A percentile compares a stretch with the other conserved stretches of the same genome.
Conservation (phyloP, 2,888 invertebrate genomes). For the Timema cristinae region DNA sequence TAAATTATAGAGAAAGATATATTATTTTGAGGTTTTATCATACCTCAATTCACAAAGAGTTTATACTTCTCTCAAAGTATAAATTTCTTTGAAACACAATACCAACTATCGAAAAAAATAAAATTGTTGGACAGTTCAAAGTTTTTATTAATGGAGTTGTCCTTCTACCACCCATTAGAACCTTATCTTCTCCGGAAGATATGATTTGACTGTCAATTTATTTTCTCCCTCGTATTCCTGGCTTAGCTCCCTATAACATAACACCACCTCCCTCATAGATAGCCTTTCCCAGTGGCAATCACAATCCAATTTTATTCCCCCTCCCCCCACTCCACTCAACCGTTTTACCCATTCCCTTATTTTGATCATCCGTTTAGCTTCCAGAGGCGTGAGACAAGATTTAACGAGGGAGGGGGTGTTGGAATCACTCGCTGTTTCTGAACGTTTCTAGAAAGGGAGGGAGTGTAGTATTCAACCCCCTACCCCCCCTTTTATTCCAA, state of each 20-base stretch:
- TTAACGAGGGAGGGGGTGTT: slow-evolving; percentile 17
- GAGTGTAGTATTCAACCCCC: not conserved
- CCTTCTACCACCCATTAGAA: not conserved
- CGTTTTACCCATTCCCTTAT: not conserved
- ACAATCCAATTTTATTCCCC: slow-evolving; percentile 30
- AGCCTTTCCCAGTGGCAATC: slow-evolving; percentile 27
- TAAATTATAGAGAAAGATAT: too few species aligned
- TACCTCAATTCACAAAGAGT: too few species aligned
- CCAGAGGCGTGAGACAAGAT: slow-evolving; percentile 27
- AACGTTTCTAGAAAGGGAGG: not conserved
- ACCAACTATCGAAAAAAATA: too few species aligned
- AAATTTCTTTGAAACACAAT: too few species aligned
- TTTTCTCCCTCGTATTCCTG: slow-evolving; percentile 15
- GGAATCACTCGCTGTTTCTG: slow-evolving; percentile 24
- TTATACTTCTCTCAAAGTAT: too few species aligned
- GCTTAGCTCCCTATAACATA: not conserved
- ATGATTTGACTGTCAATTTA: slow-evolving; percentile 28
- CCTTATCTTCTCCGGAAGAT: slow-evolving; percentile 12
- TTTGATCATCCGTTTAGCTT: slow-evolving; percentile 19
- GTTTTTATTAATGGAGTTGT: slow-evolving; percentile 11
- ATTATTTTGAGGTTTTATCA: too few species aligned
- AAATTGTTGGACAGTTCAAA: too few species aligned
- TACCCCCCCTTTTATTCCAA: not conserved
- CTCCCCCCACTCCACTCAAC: slow-evolving; percentile 12
- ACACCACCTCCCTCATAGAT: not conserved